These are phyloP conservation scores for Oikopleura vanhoeffeni DNA, from an alignment of 23 tunicate genomes.

Conservation along the genomic window DNA sequence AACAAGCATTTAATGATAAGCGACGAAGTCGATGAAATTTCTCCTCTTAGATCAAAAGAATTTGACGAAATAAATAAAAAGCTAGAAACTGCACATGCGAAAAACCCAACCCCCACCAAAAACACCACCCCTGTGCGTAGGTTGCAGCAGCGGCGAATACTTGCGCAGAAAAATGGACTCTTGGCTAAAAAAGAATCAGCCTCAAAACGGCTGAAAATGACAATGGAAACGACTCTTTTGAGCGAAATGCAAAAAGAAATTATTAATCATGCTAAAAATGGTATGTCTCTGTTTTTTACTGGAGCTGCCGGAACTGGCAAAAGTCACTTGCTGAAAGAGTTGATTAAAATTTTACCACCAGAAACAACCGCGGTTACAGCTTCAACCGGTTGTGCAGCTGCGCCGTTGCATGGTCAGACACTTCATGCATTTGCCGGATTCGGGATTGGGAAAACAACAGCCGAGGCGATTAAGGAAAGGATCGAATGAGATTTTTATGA, in stretches of 20 bases:
- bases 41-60: neutral
- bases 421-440: slow-evolving; percentile 87
- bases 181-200: neutral
- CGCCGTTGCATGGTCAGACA: slow-evolving; percentile 79
- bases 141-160: neutral
- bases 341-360: slow-evolving; percentile 57
- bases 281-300: slow-evolving; percentile 53
- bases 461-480: neutral
- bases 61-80: neutral
- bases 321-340: slow-evolving; percentile 32
- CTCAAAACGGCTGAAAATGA: neutral
- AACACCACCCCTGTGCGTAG: neutral
- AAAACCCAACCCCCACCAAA: neutral
- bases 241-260: slow-evolving; percentile 30
- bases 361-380: slow-evolving; percentile 58
- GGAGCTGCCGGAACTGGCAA: slow-evolving; percentile 87
- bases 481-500: neutral
- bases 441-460: slow-evolving; percentile 22
- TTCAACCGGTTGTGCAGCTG: slow-evolving; percentile 89
- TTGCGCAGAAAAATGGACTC: neutral
- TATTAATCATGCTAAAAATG: slow-evolving; percentile 26
- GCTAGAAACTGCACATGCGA: neutral
- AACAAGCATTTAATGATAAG: neutral
- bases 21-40: neutral
- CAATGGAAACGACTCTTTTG: neutral